These are phyloP conservation scores for Ormyrus nitidulus DNA, from an alignment of 2,888 invertebrate species.

Conservation along the genomic window DNA sequence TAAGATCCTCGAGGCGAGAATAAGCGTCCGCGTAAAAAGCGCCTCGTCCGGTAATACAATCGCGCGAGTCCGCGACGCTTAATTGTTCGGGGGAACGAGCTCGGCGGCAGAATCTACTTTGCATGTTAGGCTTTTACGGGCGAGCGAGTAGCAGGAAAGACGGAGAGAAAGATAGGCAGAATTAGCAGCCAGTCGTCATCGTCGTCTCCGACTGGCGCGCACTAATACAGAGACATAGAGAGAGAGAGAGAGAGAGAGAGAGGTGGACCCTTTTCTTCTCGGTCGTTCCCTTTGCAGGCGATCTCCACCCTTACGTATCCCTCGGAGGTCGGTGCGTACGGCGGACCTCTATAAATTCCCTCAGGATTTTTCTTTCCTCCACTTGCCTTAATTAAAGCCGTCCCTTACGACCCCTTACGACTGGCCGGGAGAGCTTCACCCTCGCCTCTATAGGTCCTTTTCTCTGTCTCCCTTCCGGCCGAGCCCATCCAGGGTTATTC, in stretches of 20 bases:
- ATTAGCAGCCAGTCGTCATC: constrained; percentile 58
- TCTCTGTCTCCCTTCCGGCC: constrained; percentile 7
- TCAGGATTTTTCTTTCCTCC: constrained; percentile 74
- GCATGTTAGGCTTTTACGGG: constrained; percentile 69
- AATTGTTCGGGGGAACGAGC: constrained; percentile 68
- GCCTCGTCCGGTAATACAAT: constrained; percentile 1
- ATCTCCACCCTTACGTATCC: constrained; percentile 49
- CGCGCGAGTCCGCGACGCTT: constrained; percentile 55
- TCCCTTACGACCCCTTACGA: constrained; percentile 68
- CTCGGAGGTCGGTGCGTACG: constrained; percentile 47
- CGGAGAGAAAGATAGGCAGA: constrained; percentile 54
- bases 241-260: not conserved
- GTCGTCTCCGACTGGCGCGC: constrained; percentile 22
- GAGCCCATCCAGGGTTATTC: not conserved
- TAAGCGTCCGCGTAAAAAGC: constrained; percentile 25
- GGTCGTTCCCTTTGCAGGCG: constrained; percentile 42
- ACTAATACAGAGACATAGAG: not conserved
- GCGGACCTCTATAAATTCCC: constrained; percentile 74
- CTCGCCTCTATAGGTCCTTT: constrained; percentile 37
- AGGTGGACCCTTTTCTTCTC: constrained; percentile 41
- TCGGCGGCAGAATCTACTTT: constrained; percentile 64
- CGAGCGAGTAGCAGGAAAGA: constrained; percentile 30
- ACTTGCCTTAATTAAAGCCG: constrained; percentile 75
- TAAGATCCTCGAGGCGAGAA: not conserved
- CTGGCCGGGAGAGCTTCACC: constrained; percentile 46